Evolutionary conservation across 2,888 invertebrate genomes (phyloP), one percentile per base, ranked within the genome.

Genomic region (Deladenus siricidicola): DNA sequence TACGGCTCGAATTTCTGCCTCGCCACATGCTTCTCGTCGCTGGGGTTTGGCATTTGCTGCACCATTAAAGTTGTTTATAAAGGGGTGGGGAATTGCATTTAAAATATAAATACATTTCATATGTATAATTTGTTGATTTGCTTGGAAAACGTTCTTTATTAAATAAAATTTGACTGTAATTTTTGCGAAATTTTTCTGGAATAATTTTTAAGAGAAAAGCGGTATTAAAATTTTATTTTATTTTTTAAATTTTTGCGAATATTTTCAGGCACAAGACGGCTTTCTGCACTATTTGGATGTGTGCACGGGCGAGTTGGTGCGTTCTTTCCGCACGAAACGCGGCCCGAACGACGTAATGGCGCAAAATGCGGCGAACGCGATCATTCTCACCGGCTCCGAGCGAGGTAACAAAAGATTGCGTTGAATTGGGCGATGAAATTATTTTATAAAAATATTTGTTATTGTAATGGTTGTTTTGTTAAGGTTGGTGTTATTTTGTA

Each of bases 1-100:
- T 66, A 21, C 83, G 86, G 61, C 84, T 98, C 83, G 91, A 94
- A 79, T 99, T 94, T 81, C 83, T 99, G 28, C 96, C 96, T 0
- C 93, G 93, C 80, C 98, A 99, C 80, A 98, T 98, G 80, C 84
- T 99, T 19, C 83, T 99, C 17, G 89, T 88, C 24, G 85, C 87
- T 64, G 86, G 86, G 63, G 89, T 89, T 81, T n/a, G n/a, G n/a
- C n/a, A n/a, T n/a, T n/a, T n/a, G n/a, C n/a, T n/a, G n/a, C n/a
- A n/a, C n/a, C n/a, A n/a, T n/a, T n/a, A n/a, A n/a, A n/a, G n/a
- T n/a, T n/a, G n/a, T n/a, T n/a, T n/a, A n/a, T n/a, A n/a, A n/a
- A n/a, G n/a, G n/a, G n/a, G n/a, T n/a, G n/a, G n/a, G n/a, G n/a
- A n/a, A n/a, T n/a, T n/a, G n/a, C n/a, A n/a, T n/a, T n/a, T n/a